phyloP scores from a whole-genome alignment of 2,113 vertebrate species.

The Phaetusa simplex region DNA sequence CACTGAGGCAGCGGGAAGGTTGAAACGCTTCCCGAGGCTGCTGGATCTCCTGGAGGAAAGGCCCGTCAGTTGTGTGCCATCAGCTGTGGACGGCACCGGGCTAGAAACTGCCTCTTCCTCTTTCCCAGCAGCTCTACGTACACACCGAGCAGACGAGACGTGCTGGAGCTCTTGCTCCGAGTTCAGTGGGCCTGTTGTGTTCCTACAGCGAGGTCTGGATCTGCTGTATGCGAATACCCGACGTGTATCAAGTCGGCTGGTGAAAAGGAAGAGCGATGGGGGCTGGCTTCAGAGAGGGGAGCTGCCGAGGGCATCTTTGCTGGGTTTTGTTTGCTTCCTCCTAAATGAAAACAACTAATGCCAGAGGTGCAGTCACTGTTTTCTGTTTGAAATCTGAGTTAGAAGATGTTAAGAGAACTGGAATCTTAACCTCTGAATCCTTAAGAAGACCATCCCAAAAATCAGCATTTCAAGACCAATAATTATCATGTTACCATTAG shows the following conservation, averaged over 20 bases:
- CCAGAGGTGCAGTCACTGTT: background rate
- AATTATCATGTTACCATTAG: background rate
- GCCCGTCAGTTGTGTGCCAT: background rate
- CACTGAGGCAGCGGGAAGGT: background rate
- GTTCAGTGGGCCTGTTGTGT: background rate
- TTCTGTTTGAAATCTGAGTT: background rate
- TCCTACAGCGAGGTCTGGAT: background rate
- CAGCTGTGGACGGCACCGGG: background rate
- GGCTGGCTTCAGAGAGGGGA: background rate
- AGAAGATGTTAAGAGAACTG: background rate
- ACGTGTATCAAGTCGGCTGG: fast-evolving
- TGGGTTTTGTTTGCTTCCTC: background rate
- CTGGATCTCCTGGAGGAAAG: background rate
- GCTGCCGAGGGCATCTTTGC: background rate
- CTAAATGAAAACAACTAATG: background rate
- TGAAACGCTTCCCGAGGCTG: background rate
- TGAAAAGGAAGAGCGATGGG: background rate
- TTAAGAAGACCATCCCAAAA: background rate
- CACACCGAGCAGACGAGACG: background rate
- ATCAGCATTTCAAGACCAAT: background rate
- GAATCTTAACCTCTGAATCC: background rate
- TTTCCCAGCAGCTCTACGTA: background rate
- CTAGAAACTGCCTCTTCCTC: background rate
- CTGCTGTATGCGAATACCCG: fast-evolving
- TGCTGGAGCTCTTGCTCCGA: background rate